These are phyloP conservation scores for Drosophila rufa DNA, from an alignment of 1,140 invertebrate genomes.

Conservation along the genomic window DNA sequence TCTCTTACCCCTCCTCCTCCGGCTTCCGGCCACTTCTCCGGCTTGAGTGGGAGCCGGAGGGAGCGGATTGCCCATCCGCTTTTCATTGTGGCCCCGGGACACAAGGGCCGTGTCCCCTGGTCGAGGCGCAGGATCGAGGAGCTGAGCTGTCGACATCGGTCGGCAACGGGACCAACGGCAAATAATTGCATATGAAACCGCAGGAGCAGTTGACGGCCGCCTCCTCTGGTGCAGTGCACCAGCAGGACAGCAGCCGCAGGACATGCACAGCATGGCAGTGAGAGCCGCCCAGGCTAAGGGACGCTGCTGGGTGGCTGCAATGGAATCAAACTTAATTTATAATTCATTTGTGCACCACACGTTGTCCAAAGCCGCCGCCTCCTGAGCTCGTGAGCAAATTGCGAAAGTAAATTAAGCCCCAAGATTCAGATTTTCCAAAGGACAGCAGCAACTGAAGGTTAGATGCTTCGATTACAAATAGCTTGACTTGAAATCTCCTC, in stretches of 20 bases:
- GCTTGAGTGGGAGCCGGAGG: constrained; percentile 17
- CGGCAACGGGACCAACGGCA: constrained; percentile 45
- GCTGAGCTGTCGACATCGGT: constrained; percentile 37
- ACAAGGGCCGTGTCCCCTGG: constrained; percentile 22
- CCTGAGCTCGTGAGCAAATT: constrained; percentile 26
- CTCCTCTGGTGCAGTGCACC: constrained; percentile 35
- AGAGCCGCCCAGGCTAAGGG: not conserved
- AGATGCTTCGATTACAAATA: constrained; percentile 10
- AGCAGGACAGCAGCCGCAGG: constrained; percentile 43
- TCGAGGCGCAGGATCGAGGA: constrained; percentile 16
- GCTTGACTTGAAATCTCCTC: not conserved
- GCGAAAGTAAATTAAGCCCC: constrained; percentile 46
- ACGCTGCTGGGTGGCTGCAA: constrained; percentile 16
- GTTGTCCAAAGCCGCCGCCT: constrained; percentile 15
- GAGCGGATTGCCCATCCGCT: constrained; percentile 25
- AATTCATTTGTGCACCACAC: constrained; percentile 71
- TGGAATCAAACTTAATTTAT: constrained; percentile 73
- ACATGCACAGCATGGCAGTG: constrained; percentile 22
- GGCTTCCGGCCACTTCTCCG: constrained; percentile 39
- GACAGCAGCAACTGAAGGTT: not conserved
- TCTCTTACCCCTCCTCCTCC: constrained; percentile 19
- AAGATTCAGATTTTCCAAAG: constrained; percentile 29
- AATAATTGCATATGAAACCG: constrained; percentile 83
- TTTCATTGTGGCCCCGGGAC: constrained; percentile 38
- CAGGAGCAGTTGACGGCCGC: constrained; percentile 71